These are phyloP conservation scores for Calliphora vomitoria DNA, from an alignment of 2,888 invertebrate species.

Conservation along the genomic window DNA sequence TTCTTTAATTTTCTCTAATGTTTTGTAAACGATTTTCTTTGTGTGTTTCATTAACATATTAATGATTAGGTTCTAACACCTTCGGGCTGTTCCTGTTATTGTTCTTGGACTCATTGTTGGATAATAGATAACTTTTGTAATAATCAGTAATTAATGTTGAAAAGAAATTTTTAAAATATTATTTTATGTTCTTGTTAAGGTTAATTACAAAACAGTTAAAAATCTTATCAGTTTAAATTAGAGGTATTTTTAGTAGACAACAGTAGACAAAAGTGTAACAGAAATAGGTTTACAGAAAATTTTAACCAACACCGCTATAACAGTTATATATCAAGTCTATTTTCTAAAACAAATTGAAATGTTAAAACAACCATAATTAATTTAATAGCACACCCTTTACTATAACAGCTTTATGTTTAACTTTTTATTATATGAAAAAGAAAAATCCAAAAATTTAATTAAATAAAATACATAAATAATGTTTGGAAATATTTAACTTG, in stretches of 20 bases:
- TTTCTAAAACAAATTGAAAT: too few species aligned
- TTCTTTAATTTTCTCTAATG: conserved; percentile 17
- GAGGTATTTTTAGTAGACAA: neutral
- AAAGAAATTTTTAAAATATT: neutral
- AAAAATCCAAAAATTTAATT: too few species aligned
- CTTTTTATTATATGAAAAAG: too few species aligned
- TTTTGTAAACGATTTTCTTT: conserved; percentile 8
- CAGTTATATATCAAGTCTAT: too few species aligned
- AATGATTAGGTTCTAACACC: conserved; percentile 34
- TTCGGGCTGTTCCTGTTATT: conserved; percentile 11
- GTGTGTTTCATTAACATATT: conserved; percentile 36
- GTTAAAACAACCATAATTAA: too few species aligned
- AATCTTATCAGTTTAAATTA: neutral
- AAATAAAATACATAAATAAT: too few species aligned
- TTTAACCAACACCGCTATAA: too few species aligned
- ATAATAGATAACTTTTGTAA: neutral
- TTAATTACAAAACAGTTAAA: neutral
- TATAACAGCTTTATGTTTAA: too few species aligned
- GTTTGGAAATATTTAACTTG: too few species aligned
- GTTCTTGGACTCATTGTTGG: conserved; percentile 9
- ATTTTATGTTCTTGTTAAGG: neutral
- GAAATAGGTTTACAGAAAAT: too few species aligned
- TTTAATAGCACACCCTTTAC: too few species aligned
- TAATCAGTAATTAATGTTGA: conserved; percentile 4
- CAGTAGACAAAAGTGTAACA: too few species aligned